A percentile compares a stretch with the other conserved stretches of the same genome.
Evolutionary conservation across 1,140 invertebrate species (phyloP).

Genomic region (Asobara japonica): DNA sequence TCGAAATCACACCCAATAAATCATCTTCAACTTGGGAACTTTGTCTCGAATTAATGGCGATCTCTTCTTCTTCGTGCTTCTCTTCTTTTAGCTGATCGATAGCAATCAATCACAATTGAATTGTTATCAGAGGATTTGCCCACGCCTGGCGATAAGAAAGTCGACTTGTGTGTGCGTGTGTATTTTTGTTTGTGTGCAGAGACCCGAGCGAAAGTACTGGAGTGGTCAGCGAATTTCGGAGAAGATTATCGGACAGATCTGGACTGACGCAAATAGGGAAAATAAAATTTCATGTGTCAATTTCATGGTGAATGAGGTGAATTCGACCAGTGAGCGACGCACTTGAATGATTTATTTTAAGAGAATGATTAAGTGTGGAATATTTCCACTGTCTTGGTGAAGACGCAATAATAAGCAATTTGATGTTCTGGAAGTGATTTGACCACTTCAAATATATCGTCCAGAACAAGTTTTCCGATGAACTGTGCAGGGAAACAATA

Average conservation of each 20-base stretch:
- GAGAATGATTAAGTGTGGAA: too few relatives aligned
- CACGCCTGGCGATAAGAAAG: not conserved
- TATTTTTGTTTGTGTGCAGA: not conserved
- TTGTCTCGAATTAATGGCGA: not conserved
- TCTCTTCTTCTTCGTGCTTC: not conserved
- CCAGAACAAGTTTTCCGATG: too few relatives aligned
- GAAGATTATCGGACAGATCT: not conserved
- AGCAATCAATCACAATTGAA: not conserved
- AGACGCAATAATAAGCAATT: too few relatives aligned
- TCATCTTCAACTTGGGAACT: not conserved
- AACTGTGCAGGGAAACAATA: too few relatives aligned
- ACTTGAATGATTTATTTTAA: too few relatives aligned
- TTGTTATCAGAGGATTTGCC: not conserved
- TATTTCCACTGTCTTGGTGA: too few relatives aligned
- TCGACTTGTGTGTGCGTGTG: not conserved
- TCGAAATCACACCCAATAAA: not conserved
- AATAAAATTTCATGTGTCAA: not conserved
- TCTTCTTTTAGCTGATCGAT: not conserved
- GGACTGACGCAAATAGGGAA: not conserved
- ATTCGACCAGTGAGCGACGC: too few relatives aligned
- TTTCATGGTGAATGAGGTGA: too few relatives aligned
- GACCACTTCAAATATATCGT: too few relatives aligned
- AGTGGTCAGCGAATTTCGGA: not conserved
- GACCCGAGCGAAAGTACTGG: not conserved
- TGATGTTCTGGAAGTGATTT: too few relatives aligned